Percentiles rank a stretch among this genome's conserved stretches.
Conservation (phyloP, 1,140 invertebrate species). For the Caerostris extrusa region DNA sequence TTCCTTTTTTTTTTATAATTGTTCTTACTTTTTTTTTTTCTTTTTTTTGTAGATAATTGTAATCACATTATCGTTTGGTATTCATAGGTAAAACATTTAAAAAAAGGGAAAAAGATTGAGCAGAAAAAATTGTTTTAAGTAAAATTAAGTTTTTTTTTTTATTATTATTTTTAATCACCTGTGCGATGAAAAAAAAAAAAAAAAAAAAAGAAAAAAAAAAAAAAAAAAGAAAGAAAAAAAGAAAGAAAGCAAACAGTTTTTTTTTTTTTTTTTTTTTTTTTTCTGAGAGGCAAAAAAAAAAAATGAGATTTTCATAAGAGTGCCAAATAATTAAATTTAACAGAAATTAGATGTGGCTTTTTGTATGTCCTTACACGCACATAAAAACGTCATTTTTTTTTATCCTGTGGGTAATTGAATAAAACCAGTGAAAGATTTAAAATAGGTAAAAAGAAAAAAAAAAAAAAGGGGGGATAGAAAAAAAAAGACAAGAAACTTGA, state of each 20-base stretch:
- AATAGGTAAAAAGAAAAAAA: neutral
- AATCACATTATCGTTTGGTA: neutral
- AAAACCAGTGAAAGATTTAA: neutral
- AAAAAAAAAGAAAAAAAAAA: neutral
- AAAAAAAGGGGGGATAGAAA: neutral
- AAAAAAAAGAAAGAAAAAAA: neutral
- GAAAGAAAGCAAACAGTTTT: neutral
- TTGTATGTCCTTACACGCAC: neutral
- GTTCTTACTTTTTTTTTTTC: no score
- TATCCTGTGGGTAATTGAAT: neutral
- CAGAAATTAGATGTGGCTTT: slow-evolving; percentile 27
- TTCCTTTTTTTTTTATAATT: neutral
- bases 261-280: neutral
- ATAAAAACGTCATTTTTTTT: neutral
- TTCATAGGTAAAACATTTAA: neutral
- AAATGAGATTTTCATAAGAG: neutral
- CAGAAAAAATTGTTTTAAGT: slow-evolving; percentile 7
- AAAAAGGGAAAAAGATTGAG: neutral
- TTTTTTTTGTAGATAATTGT: slow-evolving; percentile 10
- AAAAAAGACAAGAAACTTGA: neutral
- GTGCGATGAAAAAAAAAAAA: neutral
- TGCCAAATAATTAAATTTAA: slow-evolving; percentile 39
- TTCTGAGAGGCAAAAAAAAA: neutral
- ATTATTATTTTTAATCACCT: neutral
- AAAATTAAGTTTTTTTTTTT: neutral